These are phyloP conservation scores for Bradynema listronoti DNA, from an alignment of 1,140 invertebrate genomes.

Conservation along the genomic window DNA sequence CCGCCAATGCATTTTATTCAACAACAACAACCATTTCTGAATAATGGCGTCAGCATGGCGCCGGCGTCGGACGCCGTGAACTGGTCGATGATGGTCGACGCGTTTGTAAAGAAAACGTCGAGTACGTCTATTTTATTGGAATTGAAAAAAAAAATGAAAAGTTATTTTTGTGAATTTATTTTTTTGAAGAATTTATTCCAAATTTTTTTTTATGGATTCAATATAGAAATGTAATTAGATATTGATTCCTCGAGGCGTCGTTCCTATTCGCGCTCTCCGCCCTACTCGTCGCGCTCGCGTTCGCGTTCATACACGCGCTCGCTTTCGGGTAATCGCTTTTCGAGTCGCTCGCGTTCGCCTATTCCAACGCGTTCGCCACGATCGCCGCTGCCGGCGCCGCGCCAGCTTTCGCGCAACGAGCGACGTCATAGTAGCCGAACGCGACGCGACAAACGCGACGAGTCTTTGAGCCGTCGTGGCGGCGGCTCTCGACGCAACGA, in stretches of 20 bases:
- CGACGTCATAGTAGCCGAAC: too few relatives aligned
- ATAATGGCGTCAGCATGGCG: background rate
- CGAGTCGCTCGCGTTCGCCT: too few relatives aligned
- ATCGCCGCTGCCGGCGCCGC: slow-evolving; percentile 13
- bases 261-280: slow-evolving; percentile 1
- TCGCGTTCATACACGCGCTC: background rate
- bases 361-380: background rate
- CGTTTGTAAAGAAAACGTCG: slow-evolving; percentile 31
- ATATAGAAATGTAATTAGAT: background rate
- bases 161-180: background rate
- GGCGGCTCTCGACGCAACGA: too few relatives aligned
- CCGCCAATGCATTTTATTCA: background rate
- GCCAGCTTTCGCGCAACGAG: too few relatives aligned
- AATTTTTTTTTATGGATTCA: slow-evolving; percentile 7
- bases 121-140: slow-evolving; percentile 14
- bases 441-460: too few relatives aligned
- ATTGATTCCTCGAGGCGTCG: slow-evolving; percentile 5
- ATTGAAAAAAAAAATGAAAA: background rate
- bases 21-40: background rate
- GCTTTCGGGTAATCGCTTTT: background rate
- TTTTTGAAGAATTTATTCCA: background rate
- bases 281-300: background rate
- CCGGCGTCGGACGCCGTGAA: slow-evolving; percentile 6
- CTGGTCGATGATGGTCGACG: slow-evolving; percentile 39
- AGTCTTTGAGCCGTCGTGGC: too few relatives aligned